Base-by-base conservation (phyloP, 2,113 vertebrate species). In the Odobenus rosmarus region DNA sequence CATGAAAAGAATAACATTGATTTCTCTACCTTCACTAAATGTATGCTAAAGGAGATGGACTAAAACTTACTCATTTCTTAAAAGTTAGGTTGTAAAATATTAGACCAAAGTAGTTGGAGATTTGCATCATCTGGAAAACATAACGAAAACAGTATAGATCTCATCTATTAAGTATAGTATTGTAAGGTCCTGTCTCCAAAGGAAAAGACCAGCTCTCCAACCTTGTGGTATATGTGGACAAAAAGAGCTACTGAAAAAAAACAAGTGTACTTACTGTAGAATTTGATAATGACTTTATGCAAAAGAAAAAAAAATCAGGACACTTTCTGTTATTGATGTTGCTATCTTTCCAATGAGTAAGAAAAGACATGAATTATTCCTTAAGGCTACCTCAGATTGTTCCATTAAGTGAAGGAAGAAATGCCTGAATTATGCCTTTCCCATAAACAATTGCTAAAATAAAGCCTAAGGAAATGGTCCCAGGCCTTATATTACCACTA, bases 331-430 rank as follows among this genome's bases (percentile, higher is more conserved):
- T 51, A 87, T 81, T 95, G 92, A 71, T 71, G 31, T 77, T 82
- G 33, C 33, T 96, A 57, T 15, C 9, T 92, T 93, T 71, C 74
- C 51, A 94, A 28, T 71, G 33, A 85, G 4, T 62, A 28, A 95
- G 31, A 39, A 81, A 94, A 69, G 26, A 57, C 10, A 90, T 36
- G 23, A 90, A 71, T 85, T 71, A 67, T 67, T 91, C 26, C 23
- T 55, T 53, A 42, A 69, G 85, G 69, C n/a, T 69, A 69, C 42
- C 84, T 80, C 28, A 31, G 24, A 55, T 77, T 88, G 33, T 59
- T 80, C 93, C 72, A 77, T n/a, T n/a, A 13, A 76, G 13, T 92
- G 21, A 91, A 96, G n/a, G 46, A 92, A 92, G 61, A 86, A 89
- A 93, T 59, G 15, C 36, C 31, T 64, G 12, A 95, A 85, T 84